Percentiles rank a stretch among this genome's conserved stretches.
These are phyloP conservation scores for Eulemur albifrons DNA, from an alignment of 2,797 vertebrate species.

Conservation along the genomic window DNA sequence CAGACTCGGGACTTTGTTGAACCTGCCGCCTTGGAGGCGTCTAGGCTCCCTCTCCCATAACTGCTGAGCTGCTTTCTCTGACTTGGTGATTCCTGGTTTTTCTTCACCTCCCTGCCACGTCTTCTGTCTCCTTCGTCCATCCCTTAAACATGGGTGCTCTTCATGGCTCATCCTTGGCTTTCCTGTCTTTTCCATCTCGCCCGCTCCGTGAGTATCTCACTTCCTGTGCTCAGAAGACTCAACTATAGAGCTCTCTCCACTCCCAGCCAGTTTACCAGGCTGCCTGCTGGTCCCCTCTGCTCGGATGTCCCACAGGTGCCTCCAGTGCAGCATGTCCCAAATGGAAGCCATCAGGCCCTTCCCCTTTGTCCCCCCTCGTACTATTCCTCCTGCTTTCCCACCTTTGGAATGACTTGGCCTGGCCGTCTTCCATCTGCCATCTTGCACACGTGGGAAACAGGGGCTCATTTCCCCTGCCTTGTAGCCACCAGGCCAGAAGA, in stretches of 20 bases:
- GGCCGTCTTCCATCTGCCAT: neutral
- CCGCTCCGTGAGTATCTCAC: rapidly evolving
- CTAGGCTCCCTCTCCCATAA: neutral
- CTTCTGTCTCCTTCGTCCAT: neutral
- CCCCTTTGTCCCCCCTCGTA: neutral
- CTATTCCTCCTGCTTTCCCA: neutral
- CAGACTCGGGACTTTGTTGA: neutral
- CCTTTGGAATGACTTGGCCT: neutral
- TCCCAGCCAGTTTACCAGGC: neutral
- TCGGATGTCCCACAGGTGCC: neutral
- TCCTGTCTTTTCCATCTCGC: neutral
- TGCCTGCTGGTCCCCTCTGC: neutral
- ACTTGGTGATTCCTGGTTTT: neutral
- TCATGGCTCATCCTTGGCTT: neutral
- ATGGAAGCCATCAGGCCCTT: neutral
- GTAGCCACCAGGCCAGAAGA: neutral
- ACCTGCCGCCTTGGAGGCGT: neutral
- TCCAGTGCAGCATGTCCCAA: neutral
- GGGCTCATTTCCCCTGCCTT: neutral
- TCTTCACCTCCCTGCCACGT: neutral
- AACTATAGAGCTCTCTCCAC: neutral
- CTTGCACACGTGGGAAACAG: neutral
- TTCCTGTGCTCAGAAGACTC: neutral
- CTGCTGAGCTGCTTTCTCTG: neutral
- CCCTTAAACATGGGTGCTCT: rapidly evolving